Conservation (phyloP, 2,888 invertebrate genomes). For the Sesia bembeciformis region DNA sequence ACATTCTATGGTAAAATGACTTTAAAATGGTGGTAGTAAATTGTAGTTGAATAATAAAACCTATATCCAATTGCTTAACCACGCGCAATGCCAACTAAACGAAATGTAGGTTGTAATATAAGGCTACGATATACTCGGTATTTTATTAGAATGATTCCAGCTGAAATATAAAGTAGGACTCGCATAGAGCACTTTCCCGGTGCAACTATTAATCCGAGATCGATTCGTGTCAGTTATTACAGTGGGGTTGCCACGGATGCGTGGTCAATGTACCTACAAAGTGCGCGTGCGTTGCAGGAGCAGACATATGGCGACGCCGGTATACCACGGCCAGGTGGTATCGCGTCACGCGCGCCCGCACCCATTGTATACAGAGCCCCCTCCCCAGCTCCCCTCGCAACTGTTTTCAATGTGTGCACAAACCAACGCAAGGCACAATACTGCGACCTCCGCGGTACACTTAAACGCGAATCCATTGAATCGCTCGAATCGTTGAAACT, state of each 20-base stretch:
- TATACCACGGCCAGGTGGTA: constrained; percentile 64
- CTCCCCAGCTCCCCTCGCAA: constrained; percentile 14
- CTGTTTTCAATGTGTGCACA: constrained; percentile 22
- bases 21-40: no score
- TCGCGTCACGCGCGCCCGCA: constrained; percentile 68
- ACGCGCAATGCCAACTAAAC: no score
- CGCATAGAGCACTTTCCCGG: no score
- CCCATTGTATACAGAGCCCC: constrained; percentile 47
- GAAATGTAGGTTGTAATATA: no score
- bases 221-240: constrained; percentile 3
- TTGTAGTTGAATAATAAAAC: no score
- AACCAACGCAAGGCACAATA: constrained; percentile 46
- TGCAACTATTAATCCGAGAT: constrained; percentile 1
- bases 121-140: no score
- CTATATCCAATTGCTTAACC: no score
- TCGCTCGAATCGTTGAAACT: background rate
- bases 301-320: constrained; percentile 67
- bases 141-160: no score
- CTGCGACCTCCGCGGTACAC: constrained; percentile 29
- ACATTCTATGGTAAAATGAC: no score
- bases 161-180: no score
- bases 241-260: constrained; percentile 18
- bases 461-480: constrained; percentile 5
- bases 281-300: constrained; percentile 13
- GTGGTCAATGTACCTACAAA: constrained; percentile 11